Base-by-base conservation (phyloP, 92 coral and sea anemone genomes). In the Siderastrea siderea region DNA sequence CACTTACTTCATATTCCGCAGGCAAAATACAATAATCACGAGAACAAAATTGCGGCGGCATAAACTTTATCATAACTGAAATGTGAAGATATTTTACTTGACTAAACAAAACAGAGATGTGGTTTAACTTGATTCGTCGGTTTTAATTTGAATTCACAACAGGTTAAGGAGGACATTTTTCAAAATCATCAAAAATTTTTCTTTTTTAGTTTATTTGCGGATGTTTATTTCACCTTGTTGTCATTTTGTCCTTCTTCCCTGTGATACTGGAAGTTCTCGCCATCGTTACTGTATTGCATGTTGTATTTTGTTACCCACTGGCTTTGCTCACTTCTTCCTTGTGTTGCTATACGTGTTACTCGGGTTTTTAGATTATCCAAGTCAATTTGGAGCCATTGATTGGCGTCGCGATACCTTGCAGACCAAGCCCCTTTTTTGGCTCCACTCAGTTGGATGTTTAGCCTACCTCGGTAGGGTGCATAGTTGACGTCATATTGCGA, bases 361-460 rank as follows among this genome's bases (percentile, higher is more conserved):
- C 9, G 43, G 74, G 53, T 69, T 3, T 9, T 7, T 4, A 7
- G 14, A 46, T 47, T 69, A 1, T 47, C n/a, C 0, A 38, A 3
- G 5, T 69, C 74, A 44, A 69, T 43, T 16, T 69, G 74, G 11
- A 69, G 51, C 74, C 74, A 69, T 47, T 69, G 74, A 69, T 69
- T 44, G 48, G 9, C 50, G 38, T 69, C 74, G 44, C 44, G 10
- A 10, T 5, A 7, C 3, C 15, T 11, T 7, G 51, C 51, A 38
- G 74, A 69, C 74, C 74, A 69, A 19, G 74, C 43, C 44, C 74
- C 74, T 9, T 1, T 5, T 69, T 26, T 69, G 16, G 5, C 10
- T 44, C 16, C 6, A 1, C 3, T 47, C 48, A 1, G 16, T 26
- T 44, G 5, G 6, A 44, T 4, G 19, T 7, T 7, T 3, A 69